Evolutionary conservation across 2,888 invertebrate genomes (phyloP), one percentile per base, ranked within the genome.

Genomic region (Melieria crassipennis): DNA sequence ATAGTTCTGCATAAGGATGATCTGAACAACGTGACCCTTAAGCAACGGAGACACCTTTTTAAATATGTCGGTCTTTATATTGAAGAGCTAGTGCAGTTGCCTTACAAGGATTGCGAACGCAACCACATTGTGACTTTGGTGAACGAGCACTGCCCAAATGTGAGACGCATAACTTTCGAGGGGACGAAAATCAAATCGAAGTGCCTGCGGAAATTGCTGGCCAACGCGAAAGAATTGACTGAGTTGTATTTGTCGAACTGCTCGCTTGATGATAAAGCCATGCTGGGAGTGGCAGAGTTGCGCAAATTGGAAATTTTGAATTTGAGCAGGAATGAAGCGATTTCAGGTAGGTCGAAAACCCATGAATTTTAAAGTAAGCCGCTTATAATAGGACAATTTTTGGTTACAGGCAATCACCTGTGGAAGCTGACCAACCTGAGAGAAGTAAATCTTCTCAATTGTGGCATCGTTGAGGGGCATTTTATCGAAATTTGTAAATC

Each of bases 181-280:
- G 61, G 52, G 67, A 67, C 60, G 4, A 61, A 67, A 67, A 67
- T 67, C 13, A 67, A 67, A n/a, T 61, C 67, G 4, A 67, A 67
- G 4, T 61, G 67, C 46, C 61, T 67, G 52, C 50, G 67, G 11
- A 67, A 67, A 43, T 45, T 67, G 13, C 60, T 67, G 43, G 30
- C 61, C 43, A 67, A 67, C 16, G 61, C 61, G 67, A 67, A 67
- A 16, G 16, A 67, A 3, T 9, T 67, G 4, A 67, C 42, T 58
- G 45, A 58, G 13, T n/a, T 67, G 7, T 58, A 67, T 61, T 67
- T 67, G 30, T 61, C 60, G 61, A 67, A 67, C n/a, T 67, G 67
- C 60, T 67, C 67, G 10, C 45, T 67, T 43, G 60, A 67, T 45
- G 67, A 67, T 46, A 67, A 61, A 60, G 67, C 67, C 48, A 67